Conservation (phyloP, 2,797 vertebrate genomes). For the Cynopterus sphinx region DNA sequence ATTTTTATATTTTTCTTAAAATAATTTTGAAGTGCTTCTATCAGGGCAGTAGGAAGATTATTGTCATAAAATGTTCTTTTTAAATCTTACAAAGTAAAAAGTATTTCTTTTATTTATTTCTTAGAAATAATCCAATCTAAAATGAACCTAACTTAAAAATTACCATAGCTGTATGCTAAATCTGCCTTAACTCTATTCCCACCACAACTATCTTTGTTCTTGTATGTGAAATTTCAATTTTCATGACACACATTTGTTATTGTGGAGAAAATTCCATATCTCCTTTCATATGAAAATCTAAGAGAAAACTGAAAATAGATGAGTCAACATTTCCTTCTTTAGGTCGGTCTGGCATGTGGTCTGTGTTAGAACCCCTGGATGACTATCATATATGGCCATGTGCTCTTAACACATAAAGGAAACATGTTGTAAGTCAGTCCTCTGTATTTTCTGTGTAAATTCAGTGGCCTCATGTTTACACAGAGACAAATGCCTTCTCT, state of each 20-base stretch:
- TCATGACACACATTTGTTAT: neutral
- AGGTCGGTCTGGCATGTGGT: neutral
- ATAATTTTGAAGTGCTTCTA: neutral
- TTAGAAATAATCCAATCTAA: neutral
- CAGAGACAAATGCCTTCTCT: neutral
- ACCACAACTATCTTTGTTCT: neutral
- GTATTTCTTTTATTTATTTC: neutral
- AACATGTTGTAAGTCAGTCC: neutral
- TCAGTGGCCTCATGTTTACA: neutral
- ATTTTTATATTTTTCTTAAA: neutral
- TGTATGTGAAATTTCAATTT: neutral
- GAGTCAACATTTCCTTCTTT: neutral
- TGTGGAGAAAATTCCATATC: neutral
- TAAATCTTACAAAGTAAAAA: neutral
- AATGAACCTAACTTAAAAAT: neutral
- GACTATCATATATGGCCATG: neutral
- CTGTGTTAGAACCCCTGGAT: neutral
- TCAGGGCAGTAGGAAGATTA: neutral
- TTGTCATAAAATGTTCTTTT: neutral
- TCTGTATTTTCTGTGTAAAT: neutral
- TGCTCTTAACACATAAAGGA: neutral
- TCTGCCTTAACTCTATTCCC: neutral
- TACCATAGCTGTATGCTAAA: neutral
- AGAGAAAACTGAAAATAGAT: neutral
- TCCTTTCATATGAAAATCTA: neutral